Evolutionary conservation across 2,888 invertebrate genomes (phyloP).

Genomic region (Heliconius aoede): DNA sequence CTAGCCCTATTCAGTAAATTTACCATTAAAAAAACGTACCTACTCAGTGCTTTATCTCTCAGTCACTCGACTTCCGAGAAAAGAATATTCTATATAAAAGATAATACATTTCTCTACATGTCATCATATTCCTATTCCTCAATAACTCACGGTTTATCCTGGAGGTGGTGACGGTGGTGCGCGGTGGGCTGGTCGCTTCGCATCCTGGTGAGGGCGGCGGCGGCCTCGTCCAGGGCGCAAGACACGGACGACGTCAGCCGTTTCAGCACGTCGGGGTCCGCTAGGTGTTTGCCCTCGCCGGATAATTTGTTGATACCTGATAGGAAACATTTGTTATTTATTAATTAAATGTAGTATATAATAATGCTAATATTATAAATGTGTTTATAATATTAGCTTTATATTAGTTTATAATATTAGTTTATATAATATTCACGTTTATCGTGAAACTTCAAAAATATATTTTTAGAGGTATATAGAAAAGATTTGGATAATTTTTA

Average conservation of each 20-base stretch:
- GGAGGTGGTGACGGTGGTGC: constrained; percentile 73
- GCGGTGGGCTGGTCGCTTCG: constrained; percentile 93
- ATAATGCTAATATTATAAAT: not conserved
- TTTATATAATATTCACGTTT: no score
- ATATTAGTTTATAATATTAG: no score
- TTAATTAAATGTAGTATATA: not conserved
- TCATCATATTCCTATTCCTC: not conserved
- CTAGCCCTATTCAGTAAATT: not conserved
- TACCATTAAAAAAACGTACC: no score
- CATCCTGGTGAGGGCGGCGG: constrained; percentile 97
- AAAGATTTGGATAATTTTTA: no score
- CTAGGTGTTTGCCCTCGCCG: constrained; percentile 92
- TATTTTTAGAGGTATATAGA: no score
- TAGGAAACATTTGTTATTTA: not conserved
- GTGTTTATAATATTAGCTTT: no score
- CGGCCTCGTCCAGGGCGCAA: constrained; percentile 98
- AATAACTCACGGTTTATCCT: constrained; percentile 73
- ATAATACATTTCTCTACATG: not conserved
- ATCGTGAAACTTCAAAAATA: no score
- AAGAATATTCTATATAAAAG: no score
- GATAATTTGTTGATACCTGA: constrained; percentile 92
- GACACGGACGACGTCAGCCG: constrained; percentile 94
- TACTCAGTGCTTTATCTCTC: no score
- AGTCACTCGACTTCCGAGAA: no score
- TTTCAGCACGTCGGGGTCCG: constrained; percentile 94